Evolutionary conservation across 2,888 invertebrate genomes (phyloP).

Genomic region (Spialia ferax): DNA sequence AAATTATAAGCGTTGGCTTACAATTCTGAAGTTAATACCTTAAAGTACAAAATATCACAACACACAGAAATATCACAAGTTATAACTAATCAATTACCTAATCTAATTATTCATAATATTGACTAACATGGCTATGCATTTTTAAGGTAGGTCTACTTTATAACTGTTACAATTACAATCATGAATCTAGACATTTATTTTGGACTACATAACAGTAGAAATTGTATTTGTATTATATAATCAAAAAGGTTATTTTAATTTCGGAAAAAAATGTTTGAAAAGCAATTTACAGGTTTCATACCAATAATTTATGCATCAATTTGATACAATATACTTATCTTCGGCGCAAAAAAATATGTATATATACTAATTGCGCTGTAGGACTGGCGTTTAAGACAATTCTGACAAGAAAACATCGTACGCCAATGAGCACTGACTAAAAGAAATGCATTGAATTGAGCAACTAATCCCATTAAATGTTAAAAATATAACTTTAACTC

Average conservation of each 20-base stretch:
- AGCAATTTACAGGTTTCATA: not conserved
- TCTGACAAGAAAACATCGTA: not conserved
- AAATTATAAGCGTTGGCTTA: constrained; percentile 39
- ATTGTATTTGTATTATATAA: too few relatives aligned
- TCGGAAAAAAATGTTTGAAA: too few relatives aligned
- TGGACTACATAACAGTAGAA: not conserved
- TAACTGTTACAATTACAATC: too few relatives aligned
- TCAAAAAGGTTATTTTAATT: too few relatives aligned
- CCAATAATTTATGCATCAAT: too few relatives aligned
- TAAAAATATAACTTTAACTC: constrained; percentile 60
- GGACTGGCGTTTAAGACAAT: not conserved
- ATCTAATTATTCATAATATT: not conserved
- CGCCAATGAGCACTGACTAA: constrained; percentile 41
- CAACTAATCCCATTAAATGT: constrained; percentile 63
- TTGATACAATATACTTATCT: not conserved
- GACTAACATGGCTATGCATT: not conserved
- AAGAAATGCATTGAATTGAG: constrained; percentile 81
- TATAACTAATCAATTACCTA: constrained; percentile 33
- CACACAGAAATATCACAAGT: constrained; percentile 74
- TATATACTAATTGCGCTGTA: not conserved
- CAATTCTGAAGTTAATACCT: constrained; percentile 29
- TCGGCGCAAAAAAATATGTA: not conserved
- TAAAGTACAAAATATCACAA: constrained; percentile 62
- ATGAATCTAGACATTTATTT: not conserved
- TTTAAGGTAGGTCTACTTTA: not conserved